Base-by-base conservation (phyloP, 2,797 vertebrate species). In the Etheostoma nigrum region DNA sequence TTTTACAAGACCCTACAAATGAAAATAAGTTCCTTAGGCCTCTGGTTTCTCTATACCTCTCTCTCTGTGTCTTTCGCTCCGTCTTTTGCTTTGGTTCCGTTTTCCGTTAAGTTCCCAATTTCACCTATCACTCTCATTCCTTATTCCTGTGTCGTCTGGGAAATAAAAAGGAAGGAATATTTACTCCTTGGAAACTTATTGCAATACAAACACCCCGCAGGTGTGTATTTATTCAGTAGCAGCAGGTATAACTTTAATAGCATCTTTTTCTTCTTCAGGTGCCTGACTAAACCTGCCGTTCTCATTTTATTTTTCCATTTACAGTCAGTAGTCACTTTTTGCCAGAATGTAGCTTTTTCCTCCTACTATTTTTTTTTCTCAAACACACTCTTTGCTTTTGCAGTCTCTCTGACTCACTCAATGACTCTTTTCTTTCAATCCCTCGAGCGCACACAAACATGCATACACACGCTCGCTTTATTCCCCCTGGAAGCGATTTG, bases 371-470 rank as follows among this genome's bases (percentile, higher is more conserved):
- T 73, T 52, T 69, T 69, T 69, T 13, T 11, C 11, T 14, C 6
- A 78, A 62, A 65, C 67, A 54, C 58, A 47, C 77, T 61, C 76
- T 62, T 60, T 53, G 67, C 71, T 55, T 64, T 69, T 0, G 27
- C 76, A 5, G 36, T 42, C 59, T 58, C 79, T 66, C 76, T 63
- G 76, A 76, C 75, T 82, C 58, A 48, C 81, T 89, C 88, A 86
- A 83, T 85, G 83, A 77, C 65, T 82, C 79, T 79, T 82, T 88
- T 91, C 88, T 91, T 82, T 78, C 48, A 47, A 64, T 61, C 77
- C 72, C 72, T 58, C 52, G 9, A 77, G 74, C 72, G 4, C 65
- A 63, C 77, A 74, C 78, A 67, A 27, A 82, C 60, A 60, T 45
- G 61, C 74, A 33, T 53, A 73, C 76, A 78, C 74, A 66, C 72